Conservation (phyloP, 2,113 vertebrate genomes). For the Lipophrys pholis region DNA sequence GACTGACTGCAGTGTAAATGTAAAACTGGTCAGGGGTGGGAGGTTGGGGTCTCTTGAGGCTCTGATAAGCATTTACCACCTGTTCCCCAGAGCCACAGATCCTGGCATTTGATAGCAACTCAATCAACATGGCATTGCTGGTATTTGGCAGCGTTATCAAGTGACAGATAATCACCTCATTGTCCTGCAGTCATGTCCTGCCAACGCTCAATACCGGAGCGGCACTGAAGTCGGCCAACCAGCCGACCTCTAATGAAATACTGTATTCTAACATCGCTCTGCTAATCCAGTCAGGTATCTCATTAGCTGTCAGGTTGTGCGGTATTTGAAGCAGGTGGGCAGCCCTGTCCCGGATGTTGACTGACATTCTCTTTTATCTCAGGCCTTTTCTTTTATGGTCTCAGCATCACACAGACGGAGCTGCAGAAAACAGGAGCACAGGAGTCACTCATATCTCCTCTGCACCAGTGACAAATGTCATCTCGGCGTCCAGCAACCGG, state of each 20-base stretch:
- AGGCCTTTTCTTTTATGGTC: slow-evolving; percentile 43
- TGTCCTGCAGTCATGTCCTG: slow-evolving; percentile 57
- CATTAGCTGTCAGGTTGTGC: slow-evolving; percentile 61
- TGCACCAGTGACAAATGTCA: slow-evolving; percentile 33
- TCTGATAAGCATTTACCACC: slow-evolving; percentile 58
- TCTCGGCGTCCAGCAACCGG: slow-evolving; percentile 15
- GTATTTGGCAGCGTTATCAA: slow-evolving; percentile 65
- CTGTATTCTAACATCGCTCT: slow-evolving; percentile 55
- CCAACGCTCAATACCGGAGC: slow-evolving; percentile 35
- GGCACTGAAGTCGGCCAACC: slow-evolving; percentile 32
- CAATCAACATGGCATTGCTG: slow-evolving; percentile 59
- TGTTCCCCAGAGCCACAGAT: slow-evolving; percentile 58
- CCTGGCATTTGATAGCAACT: slow-evolving; percentile 69
- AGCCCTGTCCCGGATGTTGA: slow-evolving; percentile 60
- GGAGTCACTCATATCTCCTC: slow-evolving; percentile 7
- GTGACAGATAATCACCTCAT: slow-evolving; percentile 71
- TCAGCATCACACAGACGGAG: slow-evolving; percentile 10
- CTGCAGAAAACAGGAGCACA: slow-evolving; percentile 13
- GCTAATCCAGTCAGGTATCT: slow-evolving; percentile 68
- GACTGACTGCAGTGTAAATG: background rate
- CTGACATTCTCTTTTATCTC: slow-evolving; percentile 78
- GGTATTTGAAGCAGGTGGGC: slow-evolving; percentile 76
- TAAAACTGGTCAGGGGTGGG: background rate
- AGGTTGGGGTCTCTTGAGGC: background rate
- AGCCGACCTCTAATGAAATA: slow-evolving; percentile 63